Conservation (phyloP, 1,140 invertebrate species). For the Euwallacea similis region DNA sequence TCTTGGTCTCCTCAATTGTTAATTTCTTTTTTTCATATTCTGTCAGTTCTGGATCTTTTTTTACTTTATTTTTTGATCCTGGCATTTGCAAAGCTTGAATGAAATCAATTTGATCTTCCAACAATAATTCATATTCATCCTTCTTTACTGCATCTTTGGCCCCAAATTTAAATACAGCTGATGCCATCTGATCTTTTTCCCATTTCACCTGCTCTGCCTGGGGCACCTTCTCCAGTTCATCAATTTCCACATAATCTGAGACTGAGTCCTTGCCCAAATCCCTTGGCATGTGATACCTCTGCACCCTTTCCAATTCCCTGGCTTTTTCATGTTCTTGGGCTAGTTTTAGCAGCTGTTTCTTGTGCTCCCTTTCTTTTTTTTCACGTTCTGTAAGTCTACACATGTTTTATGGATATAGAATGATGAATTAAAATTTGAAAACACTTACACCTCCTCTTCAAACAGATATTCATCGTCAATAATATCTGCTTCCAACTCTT, state of each 20-base stretch:
- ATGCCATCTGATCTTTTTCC: constrained; percentile 96
- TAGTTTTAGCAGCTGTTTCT: constrained; percentile 86
- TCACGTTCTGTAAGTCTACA: constrained; percentile 83
- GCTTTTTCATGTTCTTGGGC: constrained; percentile 96
- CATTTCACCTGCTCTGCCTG: constrained; percentile 96
- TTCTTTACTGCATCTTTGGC: constrained; percentile 77
- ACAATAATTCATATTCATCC: constrained; percentile 89
- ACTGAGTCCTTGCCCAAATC: constrained; percentile 70
- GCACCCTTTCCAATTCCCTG: constrained; percentile 85
- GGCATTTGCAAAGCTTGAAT: constrained; percentile 90
- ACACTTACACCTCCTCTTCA: constrained; percentile 77
- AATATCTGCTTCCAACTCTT: constrained; percentile 94
- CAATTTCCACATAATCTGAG: constrained; percentile 84
- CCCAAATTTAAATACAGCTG: constrained; percentile 91
- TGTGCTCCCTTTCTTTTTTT: constrained; percentile 81
- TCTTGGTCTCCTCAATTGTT: constrained; percentile 90
- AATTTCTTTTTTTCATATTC: constrained; percentile 75
- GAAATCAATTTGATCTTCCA: constrained; percentile 98
- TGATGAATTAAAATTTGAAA: not conserved
- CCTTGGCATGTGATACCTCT: constrained; percentile 92
- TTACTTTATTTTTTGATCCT: constrained; percentile 42
- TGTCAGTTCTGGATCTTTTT: constrained; percentile 61
- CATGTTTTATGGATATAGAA: constrained; percentile 23
- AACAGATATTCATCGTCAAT: constrained; percentile 97
- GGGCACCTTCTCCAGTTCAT: constrained; percentile 80